phyloP scores from a whole-genome alignment of 1,140 invertebrate genomes.

The Drosophila varians region DNA sequence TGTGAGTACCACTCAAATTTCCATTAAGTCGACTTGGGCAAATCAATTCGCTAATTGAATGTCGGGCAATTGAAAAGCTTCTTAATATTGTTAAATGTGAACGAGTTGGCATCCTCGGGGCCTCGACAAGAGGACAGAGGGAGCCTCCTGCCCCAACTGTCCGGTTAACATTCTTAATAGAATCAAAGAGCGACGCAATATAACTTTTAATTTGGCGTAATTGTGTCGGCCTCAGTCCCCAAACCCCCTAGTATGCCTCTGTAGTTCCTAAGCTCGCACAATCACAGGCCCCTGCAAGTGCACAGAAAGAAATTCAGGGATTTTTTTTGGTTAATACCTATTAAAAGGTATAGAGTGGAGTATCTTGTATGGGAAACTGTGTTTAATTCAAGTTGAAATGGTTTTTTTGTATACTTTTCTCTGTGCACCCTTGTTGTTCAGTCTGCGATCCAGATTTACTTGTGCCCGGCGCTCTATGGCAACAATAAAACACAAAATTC shows the following conservation, averaged over 20 bases:
- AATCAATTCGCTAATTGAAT: slow-evolving; percentile 75
- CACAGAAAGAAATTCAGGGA: background rate
- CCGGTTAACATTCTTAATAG: slow-evolving; percentile 72
- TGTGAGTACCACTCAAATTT: slow-evolving; percentile 47
- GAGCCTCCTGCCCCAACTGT: background rate
- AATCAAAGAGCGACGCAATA: slow-evolving; percentile 73
- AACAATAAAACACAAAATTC: slow-evolving; percentile 33
- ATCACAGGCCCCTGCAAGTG: background rate
- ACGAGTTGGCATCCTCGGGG: slow-evolving; percentile 43
- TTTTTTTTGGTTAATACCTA: background rate
- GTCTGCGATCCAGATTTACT: slow-evolving; percentile 24
- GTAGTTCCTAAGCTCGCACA: background rate
- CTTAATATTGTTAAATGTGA: slow-evolving; percentile 64
- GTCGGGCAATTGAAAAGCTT: slow-evolving; percentile 65
- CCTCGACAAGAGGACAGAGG: too few species aligned
- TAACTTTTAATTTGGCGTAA: slow-evolving; percentile 76
- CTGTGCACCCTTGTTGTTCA: slow-evolving; percentile 6
- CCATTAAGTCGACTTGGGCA: slow-evolving; percentile 33
- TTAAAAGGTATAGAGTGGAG: background rate
- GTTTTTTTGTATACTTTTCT: background rate
- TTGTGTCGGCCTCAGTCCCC: slow-evolving; percentile 43
- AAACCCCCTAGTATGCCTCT: background rate
- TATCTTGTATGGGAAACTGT: background rate
- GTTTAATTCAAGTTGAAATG: too few species aligned
- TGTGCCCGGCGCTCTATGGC: slow-evolving; percentile 13